Evolutionary conservation across 2,113 vertebrate species (phyloP), one percentile per base, ranked within the genome.

Genomic region (Tricholaema leucomelas): DNA sequence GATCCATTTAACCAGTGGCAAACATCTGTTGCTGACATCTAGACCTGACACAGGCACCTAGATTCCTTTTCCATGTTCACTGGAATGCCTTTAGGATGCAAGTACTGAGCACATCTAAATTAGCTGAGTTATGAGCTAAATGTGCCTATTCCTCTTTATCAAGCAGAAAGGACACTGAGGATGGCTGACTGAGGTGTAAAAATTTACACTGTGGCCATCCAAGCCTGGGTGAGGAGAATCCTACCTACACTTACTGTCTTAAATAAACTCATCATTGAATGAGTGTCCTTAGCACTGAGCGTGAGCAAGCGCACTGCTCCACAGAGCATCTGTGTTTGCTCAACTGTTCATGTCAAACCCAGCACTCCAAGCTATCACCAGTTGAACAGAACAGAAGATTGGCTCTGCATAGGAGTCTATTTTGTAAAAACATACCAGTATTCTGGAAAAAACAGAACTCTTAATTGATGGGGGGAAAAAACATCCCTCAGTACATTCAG

Each of bases 321-420:
- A 69, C 91, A 61, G 44, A 78, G 23, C 76, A 77, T 61, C 81
- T 83, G 70, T 92, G 80, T 95, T 95, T 90, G 80, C 63, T 86
- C 85, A 92, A 90, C 83, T 90, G 93, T 88, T 91, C 69, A 61
- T 74, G 85, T 91, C 85, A 94, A 65, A 90, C 25, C 56, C n/a
- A 83, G 54, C 80, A 86, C 73, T 94, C 69, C 54, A 85, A 52
- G n/a, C 11, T 21, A 69, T 56, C 84, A 83, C 71, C 82, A 81
- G 52, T 2, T 38, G 72, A 83, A 67, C 54, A 81, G 69, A 91
- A 83, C 50, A 64, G 66, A 96, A 85, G 54, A 84, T 48, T 33
- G 64, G 23, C 55, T 93, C 40, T 74, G 42, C 38, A 74, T 19
- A 55, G 78, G 18, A 61, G 15, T 21, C 8, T 46, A 21, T 65